These are phyloP conservation scores for Alfaro cultratus DNA, from an alignment of 2,797 vertebrate species.

Conservation along the genomic window DNA sequence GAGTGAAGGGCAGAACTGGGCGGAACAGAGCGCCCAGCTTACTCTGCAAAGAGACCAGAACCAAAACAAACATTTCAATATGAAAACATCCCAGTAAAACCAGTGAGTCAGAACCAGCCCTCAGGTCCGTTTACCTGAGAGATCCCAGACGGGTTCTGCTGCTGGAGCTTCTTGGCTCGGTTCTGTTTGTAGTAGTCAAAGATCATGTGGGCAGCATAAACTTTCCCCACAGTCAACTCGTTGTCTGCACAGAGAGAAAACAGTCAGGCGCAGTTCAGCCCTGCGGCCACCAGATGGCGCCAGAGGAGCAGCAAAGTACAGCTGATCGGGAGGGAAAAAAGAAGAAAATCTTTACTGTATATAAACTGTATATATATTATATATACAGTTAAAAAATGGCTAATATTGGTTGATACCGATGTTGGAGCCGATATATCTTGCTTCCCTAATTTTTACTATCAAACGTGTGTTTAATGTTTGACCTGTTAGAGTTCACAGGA, in stretches of 20 bases:
- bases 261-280: not conserved
- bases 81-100: not conserved
- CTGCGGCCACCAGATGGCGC: slow-evolving; percentile 51
- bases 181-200: slow-evolving; percentile 99
- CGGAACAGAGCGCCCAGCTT: slow-evolving; percentile 81
- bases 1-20: slow-evolving; percentile 83
- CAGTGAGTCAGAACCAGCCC: not conserved
- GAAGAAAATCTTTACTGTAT: not conserved
- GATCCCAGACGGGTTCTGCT: slow-evolving; percentile 78
- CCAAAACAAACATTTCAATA: not conserved
- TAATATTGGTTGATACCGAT: too few species aligned
- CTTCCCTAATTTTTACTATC: too few species aligned
- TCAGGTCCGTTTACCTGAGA: slow-evolving; percentile 65
- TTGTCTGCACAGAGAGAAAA: slow-evolving; percentile 80
- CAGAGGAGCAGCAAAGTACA: slow-evolving; percentile 26
- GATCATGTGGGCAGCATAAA: slow-evolving; percentile 97
- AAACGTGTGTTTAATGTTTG: too few species aligned
- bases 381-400: too few species aligned
- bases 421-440: too few species aligned
- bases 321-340: not conserved
- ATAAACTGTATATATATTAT: too few species aligned
- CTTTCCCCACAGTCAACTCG: slow-evolving; percentile 97
- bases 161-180: slow-evolving; percentile 90
- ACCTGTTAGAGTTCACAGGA: too few species aligned
- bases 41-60: slow-evolving; percentile 70